Base-by-base conservation (phyloP, 1,140 invertebrate genomes). In the Globodera ellingtonae region DNA sequence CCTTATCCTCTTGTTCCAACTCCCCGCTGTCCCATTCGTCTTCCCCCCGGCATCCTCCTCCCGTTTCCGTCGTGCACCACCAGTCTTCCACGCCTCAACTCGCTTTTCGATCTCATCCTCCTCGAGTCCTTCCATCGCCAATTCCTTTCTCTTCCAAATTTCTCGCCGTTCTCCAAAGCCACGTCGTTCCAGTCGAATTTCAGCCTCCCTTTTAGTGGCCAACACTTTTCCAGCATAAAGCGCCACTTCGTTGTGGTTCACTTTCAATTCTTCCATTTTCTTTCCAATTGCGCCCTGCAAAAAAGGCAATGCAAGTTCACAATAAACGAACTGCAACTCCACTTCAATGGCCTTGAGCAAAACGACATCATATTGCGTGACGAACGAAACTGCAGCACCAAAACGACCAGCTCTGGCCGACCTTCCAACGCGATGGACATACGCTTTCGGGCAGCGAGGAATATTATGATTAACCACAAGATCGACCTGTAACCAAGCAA, bases 141-240 rank as follows among this genome's bases (percentile, higher is more conserved):
- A 92, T 75, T 94, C 92, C 89, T 97, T 98, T 79, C 93, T 91
- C 85, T 95, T 94, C 91, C 97, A 95, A 74, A 95, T 95, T 82
- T 93, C 91, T 85, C 93, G 94, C 79, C 94, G 93, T 89, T 97
- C 94, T 88, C 94, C 94, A 90, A 96, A 96, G 13, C 69, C 75
- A 82, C 93, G 93, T 89, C 96, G 94, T 87, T 98, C 95, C 44
- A 98, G 90, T 87, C 93, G 93, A 72, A 98, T 95, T 90, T 96
- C 94, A 8, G 95, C 94, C 90, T 98, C 95, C 72, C 95, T 91
- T 85, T 94, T 93, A 0, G 94, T 93, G 0, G 97, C 94, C 80
- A 94, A 94, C 18, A 98, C 94, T 91, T 97, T 94, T 7, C 94
- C 94, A 79, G 96, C 93, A 82, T 97, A 95, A 82, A 93, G 93